Base-by-base conservation (phyloP, 2,113 vertebrate genomes). In the Etheostoma cragini region DNA sequence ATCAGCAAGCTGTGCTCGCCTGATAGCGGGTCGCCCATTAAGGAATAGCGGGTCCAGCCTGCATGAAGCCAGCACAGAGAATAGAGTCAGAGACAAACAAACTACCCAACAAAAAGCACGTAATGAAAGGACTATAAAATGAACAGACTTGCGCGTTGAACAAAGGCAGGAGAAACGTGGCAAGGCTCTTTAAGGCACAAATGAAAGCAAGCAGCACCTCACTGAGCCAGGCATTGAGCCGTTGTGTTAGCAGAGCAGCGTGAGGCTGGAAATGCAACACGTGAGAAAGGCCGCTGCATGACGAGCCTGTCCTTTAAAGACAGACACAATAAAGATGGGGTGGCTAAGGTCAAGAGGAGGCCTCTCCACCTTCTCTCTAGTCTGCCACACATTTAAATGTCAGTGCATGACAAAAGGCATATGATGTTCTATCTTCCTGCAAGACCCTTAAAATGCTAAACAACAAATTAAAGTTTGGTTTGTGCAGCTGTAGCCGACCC, bases 1-100 rank as follows among this genome's bases (percentile, higher is more conserved):
- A 98, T 97, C 91, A 95, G 94, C 91, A 98, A 93, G 90, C 97
- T 96, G 82, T 98, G 97, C 85, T 97, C 97, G 61, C 97, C 97
- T 61, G 91, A 95, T 85, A 93, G 91, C 14, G 94, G 93, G 83
- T 96, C 94, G 75, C 97, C 97, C 62, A 96, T 93, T 78, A 98
- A 95, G 89, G 96, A 96, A 82, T 98, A 97, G 54, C 97, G 96
- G 67, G 92, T 93, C 97, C 97, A 98, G 66, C 97, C 97, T 98
- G 91, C 74, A 45, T 87, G 89, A 79, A 80, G 81, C 89, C 84
- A 89, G 68, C 78, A 62, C 64, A 84, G 82, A 86, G 83, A 87
- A 91, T 62, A 62, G 72, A 83, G 84, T 87, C 76, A 88, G 83
- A 71, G 71, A 85, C 78, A 80, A 86, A 88, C 83, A 86, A 92